Evolutionary conservation across 2,113 vertebrate species (phyloP), one percentile per base, ranked within the genome.

Genomic region (Brachyhypopomus occidentalis): DNA sequence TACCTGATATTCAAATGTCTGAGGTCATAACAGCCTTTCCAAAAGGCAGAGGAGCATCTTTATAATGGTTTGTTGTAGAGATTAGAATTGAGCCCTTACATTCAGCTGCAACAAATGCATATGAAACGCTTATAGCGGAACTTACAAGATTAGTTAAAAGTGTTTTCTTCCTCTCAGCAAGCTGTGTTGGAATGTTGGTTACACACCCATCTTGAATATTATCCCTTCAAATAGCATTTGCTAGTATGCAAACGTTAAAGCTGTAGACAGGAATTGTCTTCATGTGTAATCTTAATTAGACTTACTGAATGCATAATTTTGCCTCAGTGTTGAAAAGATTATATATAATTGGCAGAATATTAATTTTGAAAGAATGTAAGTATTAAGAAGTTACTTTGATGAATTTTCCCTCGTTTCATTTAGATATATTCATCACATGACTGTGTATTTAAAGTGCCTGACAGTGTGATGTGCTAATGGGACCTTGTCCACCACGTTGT

Each of bases 1-100:
- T 58, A 81, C 70, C 81, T 60, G 55, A 69, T 48, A 78, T 69
- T 84, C 69, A 73, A 58, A 81, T 77, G 22, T 41, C 23, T 4
- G 45, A 45, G 48, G 22, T 45, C 69, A 76, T 77, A 30, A 60
- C 12, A 45, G 62, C 36, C 23, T 66, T 72, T 48, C 59, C 22
- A 58, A 60, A 72, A 22, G 20, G 20, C 41, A 5, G 75, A 72
- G 30, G 25, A 30, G 9, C 27, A 1, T 52, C 27, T 77, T 20
- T 34, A 38, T 19, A 20, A 20, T 7, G 23, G 22, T 71, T 58
- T 72, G 27, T 60, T 20, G 20, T 16, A 60, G 55, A 25, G 55
- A 79, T 60, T 60, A 20, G 36, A 79, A 25, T 45, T 25, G 38
- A 60, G 22, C 30, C 22, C 25, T 52, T 25, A 36, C 34, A 41